Evolutionary conservation across 2,888 invertebrate genomes (phyloP), one percentile per base, ranked within the genome.

Genomic region (Poecilus cupreus): DNA sequence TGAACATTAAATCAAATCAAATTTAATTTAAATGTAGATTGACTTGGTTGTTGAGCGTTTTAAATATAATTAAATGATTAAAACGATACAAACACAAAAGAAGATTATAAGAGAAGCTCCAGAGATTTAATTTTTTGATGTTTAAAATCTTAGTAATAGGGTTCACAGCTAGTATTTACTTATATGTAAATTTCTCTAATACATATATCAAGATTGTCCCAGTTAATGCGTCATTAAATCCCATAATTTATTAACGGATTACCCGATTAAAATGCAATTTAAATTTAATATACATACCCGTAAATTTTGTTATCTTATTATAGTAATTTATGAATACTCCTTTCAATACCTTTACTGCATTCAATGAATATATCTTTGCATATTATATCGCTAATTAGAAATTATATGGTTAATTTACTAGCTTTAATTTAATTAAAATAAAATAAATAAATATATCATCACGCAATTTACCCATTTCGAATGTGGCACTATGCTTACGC

Each of bases 131-230:
- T 60, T 60, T 60, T 60, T 60, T 22, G 32, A 32, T 32, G 4
- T 32, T 1, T 43, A 43, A 43, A n/a, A 54, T 54, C 24, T 24
- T 10, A 26, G 24, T 26, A 26, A n/a, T n/a, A n/a, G n/a, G n/a
- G n/a, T n/a, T n/a, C 60, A 32, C 26, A 2, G 2, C 5, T 60
- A 13, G 26, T 60, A 60, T 26, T 26, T 60, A 60, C 60, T 60
- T 60, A 60, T 26, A 60, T 60, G 26, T 60, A 60, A 60, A 60
- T 60, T 22, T 13, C 24, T 26, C 26, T 26, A 60, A 60, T 60
- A 60, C 60, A 60, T 60, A 60, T 60, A 60, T 60, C 60, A 60
- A 60, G 60, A 60, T 60, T 60, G 60, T 60, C 26, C 60, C 26
- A 13, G 60, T 11, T 60, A 60, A 60, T 60, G 26, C 26, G 60